phyloP scores from a whole-genome alignment of 2,888 invertebrate genomes.

The Mesorhabditis belari region DNA sequence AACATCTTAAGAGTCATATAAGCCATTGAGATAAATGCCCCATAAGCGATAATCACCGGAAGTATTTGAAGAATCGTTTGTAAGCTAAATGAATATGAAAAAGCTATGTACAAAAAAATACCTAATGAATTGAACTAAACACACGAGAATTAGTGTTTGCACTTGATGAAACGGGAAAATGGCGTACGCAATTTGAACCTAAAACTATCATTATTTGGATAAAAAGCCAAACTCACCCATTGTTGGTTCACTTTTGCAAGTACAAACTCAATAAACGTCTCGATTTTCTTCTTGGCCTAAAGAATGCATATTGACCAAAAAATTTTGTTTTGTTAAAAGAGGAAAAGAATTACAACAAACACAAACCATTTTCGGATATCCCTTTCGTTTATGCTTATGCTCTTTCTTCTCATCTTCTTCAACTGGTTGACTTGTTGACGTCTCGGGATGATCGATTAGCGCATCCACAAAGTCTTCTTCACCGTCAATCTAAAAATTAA shows the following conservation, averaged over 20 bases:
- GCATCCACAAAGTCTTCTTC: neutral
- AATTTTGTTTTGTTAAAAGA: no score
- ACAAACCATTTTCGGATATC: neutral
- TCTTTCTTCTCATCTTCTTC: neutral
- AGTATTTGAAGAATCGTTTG: slow-evolving; percentile 21
- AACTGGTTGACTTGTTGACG: neutral
- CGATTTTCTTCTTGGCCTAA: slow-evolving; percentile 11
- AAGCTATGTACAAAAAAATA: slow-evolving; percentile 4
- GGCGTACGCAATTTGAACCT: slow-evolving; percentile 33
- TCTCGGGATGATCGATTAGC: neutral
- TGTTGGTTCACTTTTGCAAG: slow-evolving; percentile 39
- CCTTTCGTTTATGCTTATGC: neutral
- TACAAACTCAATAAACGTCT: slow-evolving; percentile 35
- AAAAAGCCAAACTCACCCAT: slow-evolving; percentile 4
- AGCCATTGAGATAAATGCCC: slow-evolving; percentile 34
- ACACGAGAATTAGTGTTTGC: slow-evolving; percentile 41
- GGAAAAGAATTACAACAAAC: no score
- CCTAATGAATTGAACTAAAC: slow-evolving; percentile 44
- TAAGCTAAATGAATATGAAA: slow-evolving; percentile 21
- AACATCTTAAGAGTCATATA: slow-evolving; percentile 45
- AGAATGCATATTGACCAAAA: no score
- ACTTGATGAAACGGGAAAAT: slow-evolving; percentile 44
- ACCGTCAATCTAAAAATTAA: neutral
- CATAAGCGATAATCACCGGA: slow-evolving; percentile 31
- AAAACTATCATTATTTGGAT: slow-evolving; percentile 2